Evolutionary conservation across 2,797 vertebrate genomes (phyloP).

Genomic region (Arctocebus calabarensis): DNA sequence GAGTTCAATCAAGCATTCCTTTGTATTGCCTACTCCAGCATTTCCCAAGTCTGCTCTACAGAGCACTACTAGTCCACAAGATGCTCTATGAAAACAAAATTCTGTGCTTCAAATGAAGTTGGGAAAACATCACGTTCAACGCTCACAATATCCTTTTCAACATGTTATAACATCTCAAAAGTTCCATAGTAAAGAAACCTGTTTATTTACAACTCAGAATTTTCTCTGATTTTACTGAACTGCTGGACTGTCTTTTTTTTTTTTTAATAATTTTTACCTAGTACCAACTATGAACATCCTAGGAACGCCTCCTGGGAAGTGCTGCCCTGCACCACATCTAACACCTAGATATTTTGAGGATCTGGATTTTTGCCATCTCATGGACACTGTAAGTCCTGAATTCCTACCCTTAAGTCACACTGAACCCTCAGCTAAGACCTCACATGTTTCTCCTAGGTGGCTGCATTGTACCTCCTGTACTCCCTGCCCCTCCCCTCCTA

Average conservation of each 20-base stretch:
- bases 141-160: constrained; percentile 3
- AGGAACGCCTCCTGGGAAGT: constrained; percentile 1
- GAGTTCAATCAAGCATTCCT: constrained; percentile 72
- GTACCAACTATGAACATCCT: neutral
- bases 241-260: neutral
- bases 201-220: neutral
- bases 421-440: constrained; percentile 26
- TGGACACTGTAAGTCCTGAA: neutral
- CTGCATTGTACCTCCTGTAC: neutral
- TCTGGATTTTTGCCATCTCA: neutral
- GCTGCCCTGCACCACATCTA: neutral
- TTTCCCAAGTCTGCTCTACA: constrained; percentile 63
- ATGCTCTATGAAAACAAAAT: constrained; percentile 73
- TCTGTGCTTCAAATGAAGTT: constrained; percentile 54
- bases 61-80: constrained; percentile 53
- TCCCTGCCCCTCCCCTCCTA: neutral
- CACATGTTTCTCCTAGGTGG: neutral
- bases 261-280: neutral
- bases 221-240: constrained; percentile 56
- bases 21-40: constrained; percentile 73
- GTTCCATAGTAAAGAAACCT: constrained; percentile 15
- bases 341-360: constrained; percentile 1
- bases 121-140: constrained; percentile 30
- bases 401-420: neutral
- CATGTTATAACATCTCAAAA: constrained; percentile 14